Base-by-base conservation (phyloP, 1,140 invertebrate species). In the Brachionus manjavacas region DNA sequence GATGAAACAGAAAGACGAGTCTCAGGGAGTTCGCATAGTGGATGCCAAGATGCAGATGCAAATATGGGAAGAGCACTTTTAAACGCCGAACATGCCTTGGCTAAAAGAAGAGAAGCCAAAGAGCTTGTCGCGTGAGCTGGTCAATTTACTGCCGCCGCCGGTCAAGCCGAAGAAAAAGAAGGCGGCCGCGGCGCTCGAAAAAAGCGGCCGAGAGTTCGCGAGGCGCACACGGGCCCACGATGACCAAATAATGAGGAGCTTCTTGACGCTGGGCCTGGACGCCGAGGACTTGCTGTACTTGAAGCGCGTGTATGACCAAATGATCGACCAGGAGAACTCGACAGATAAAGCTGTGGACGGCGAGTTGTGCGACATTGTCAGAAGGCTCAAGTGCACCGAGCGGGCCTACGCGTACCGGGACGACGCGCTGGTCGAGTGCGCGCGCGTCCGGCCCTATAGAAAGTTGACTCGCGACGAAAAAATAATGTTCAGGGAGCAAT, bases 231-330 rank as follows among this genome's bases (percentile, higher is more conserved):
- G 16, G 11, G 1, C 7, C 11, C 46, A 60, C n/a, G 79, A 81
- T 4, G 79, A 64, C 16, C 9, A 64, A n/a, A 64, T 81, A 64
- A 41, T 60, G 35, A 68, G 31, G 4, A 20, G n/a, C 7, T 81
- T 64, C 46, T 55, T 85, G 28, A 64, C 12, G 11, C 16, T 20
- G 46, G 85, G 95, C n/a, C 93, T 97, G 85, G 95, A 96, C 87
- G 88, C 91, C 1, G 95, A 97, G 89, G 95, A 97, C 88, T 93
- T 95, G 43, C 90, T 92, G 64, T 95, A 93, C 87, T 90, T 96
- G 81, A 93, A 93, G 86, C 89, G 91, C 85, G 94, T 93, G 70
- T 96, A 96, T 88, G 93, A 95, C 85, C 91, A 92, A 39, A 90
- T 96, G 87, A 88, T 96, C 2, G 68, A 83, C 43, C 92, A 93